These are phyloP conservation scores for Liparis tanakae DNA, from an alignment of 2,797 vertebrate species.

Conservation along the genomic window DNA sequence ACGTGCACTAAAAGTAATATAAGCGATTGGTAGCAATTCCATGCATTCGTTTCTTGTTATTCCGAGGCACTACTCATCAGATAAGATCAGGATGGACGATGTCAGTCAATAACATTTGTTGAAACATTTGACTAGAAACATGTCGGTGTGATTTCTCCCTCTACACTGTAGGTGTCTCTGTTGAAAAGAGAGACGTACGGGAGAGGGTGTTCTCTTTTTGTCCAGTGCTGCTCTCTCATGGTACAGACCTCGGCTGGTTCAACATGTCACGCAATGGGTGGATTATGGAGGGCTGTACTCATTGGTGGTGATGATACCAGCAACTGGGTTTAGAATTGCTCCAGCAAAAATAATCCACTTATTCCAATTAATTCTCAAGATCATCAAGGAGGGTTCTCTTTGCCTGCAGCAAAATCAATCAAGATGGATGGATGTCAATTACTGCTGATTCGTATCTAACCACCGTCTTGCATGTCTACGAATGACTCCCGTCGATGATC, in stretches of 20 bases:
- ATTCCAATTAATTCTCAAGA: constrained; percentile 43
- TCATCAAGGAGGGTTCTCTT: constrained; percentile 37
- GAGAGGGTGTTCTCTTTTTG: constrained; percentile 78
- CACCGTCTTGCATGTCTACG: constrained; percentile 65
- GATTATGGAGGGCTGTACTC: constrained; percentile 44
- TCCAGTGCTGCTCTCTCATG: constrained; percentile 74
- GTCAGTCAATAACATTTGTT: constrained; percentile 28
- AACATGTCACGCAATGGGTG: constrained; percentile 53
- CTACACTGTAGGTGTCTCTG: constrained; percentile 78
- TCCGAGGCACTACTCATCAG: background rate
- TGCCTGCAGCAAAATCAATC: constrained; percentile 42
- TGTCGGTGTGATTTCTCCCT: constrained; percentile 75
- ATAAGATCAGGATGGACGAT: constrained; percentile 27
- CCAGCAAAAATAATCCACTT: constrained; percentile 29
- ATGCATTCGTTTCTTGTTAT: constrained; percentile 2
- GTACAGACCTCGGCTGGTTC: constrained; percentile 71
- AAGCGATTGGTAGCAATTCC: background rate
- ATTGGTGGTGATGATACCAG: constrained; percentile 67
- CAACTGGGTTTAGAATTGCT: constrained; percentile 37
- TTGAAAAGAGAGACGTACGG: constrained; percentile 80
- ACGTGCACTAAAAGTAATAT: background rate
- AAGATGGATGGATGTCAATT: constrained; percentile 42
- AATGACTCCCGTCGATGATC: constrained; percentile 60
- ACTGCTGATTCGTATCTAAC: constrained; percentile 68
- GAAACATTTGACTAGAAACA: constrained; percentile 52